These are phyloP conservation scores for Embiotoca jacksoni DNA, from an alignment of 2,113 vertebrate species.

Conservation along the genomic window DNA sequence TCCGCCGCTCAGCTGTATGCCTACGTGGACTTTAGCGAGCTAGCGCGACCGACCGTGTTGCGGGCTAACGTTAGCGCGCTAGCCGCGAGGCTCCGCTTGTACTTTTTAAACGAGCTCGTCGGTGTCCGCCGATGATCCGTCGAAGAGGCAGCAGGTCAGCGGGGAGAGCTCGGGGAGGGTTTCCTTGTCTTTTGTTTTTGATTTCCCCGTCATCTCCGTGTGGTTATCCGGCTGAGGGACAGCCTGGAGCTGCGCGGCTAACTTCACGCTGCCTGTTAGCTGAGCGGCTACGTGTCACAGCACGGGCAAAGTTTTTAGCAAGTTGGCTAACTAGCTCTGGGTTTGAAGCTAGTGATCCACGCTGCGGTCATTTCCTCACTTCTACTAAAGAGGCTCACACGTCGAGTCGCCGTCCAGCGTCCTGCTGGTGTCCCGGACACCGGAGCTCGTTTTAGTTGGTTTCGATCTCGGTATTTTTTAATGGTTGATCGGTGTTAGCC, in stretches of 20 bases:
- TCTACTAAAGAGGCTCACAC: neutral
- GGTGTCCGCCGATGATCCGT: too few species aligned
- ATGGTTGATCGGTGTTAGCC: constrained; percentile 23
- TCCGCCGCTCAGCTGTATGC: constrained; percentile 80
- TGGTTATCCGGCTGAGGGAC: constrained; percentile 7
- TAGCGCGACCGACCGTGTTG: constrained; percentile 52
- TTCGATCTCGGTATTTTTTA: neutral
- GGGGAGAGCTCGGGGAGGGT: too few species aligned
- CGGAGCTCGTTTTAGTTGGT: neutral
- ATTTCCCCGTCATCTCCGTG: neutral
- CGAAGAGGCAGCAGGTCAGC: too few species aligned
- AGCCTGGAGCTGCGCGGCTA: constrained; percentile 62
- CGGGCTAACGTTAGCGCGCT: constrained; percentile 72
- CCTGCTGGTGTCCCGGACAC: too few species aligned
- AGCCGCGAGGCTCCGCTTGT: constrained; percentile 45
- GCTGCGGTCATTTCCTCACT: neutral
- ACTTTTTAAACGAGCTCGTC: constrained; percentile 20
- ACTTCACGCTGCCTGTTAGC: constrained; percentile 52
- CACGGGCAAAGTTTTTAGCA: constrained; percentile 81
- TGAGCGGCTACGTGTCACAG: constrained; percentile 85
- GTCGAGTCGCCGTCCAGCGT: neutral
- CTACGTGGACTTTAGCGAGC: constrained; percentile 86
- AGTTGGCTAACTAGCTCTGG: constrained; percentile 74
- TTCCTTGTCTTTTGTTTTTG: neutral
- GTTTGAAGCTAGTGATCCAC: constrained; percentile 1